Evolutionary conservation across 2,797 vertebrate genomes (phyloP).

Genomic region (Phalloptychus januarius): DNA sequence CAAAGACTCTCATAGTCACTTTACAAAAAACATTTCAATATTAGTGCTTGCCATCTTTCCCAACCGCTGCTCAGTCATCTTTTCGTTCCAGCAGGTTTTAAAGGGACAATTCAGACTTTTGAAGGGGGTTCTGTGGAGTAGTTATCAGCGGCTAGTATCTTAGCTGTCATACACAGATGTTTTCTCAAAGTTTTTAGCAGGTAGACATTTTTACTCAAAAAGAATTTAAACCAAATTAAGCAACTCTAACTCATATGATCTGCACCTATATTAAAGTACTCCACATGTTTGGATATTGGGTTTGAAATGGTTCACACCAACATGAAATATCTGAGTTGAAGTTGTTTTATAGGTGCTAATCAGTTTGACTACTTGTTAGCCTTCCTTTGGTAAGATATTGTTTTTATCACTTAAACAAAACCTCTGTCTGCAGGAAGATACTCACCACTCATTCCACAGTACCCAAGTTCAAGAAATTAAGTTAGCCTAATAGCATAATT

Average conservation of each 20-base stretch:
- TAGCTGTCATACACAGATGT: background rate
- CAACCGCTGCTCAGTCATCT: constrained; percentile 8
- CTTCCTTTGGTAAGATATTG: background rate
- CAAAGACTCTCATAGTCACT: background rate
- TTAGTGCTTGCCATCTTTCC: background rate
- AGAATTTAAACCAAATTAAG: background rate
- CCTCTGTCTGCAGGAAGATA: background rate
- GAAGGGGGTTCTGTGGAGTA: background rate
- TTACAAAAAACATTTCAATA: background rate
- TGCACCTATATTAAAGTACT: background rate
- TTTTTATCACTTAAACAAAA: background rate
- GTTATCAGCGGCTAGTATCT: background rate
- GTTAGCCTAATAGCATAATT: too few species aligned
- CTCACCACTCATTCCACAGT: background rate
- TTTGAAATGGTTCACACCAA: background rate
- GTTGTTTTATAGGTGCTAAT: background rate
- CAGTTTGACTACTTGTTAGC: background rate
- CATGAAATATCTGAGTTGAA: background rate
- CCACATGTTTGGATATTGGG: background rate
- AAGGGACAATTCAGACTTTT: constrained; percentile 16
- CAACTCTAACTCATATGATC: background rate
- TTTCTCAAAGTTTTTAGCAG: background rate
- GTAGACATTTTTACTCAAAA: background rate
- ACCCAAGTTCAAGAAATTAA: background rate
- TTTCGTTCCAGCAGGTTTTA: constrained; percentile 32